These are phyloP conservation scores for Cephus spinipes DNA, from an alignment of 2,888 invertebrate species.

Conservation along the genomic window DNA sequence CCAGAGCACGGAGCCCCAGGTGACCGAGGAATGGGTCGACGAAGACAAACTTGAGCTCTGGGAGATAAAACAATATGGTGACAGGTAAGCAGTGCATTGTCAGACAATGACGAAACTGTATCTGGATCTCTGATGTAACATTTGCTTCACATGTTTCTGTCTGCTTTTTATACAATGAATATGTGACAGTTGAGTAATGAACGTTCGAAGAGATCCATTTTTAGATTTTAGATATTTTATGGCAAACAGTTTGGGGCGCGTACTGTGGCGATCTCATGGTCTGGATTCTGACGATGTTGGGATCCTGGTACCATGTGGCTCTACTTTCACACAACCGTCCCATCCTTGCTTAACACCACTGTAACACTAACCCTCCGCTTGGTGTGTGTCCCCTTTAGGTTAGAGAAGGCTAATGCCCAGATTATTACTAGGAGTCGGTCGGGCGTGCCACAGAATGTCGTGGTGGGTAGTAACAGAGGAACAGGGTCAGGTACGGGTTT, in stretches of 20 bases:
- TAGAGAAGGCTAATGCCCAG: constrained; percentile 79
- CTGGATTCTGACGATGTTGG: not conserved
- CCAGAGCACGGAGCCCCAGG: constrained; percentile 93
- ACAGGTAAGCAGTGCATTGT: constrained; percentile 71
- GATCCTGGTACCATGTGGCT: not conserved
- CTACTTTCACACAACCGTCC: constrained; percentile 30
- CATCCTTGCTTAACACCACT: constrained; percentile 53
- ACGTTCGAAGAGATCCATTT: not conserved
- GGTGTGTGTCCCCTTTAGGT: constrained; percentile 67
- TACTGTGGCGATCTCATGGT: not conserved
- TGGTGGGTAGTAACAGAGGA: constrained; percentile 64
- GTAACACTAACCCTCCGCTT: constrained; percentile 59
- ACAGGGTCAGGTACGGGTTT: constrained; percentile 35
- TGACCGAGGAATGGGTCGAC: constrained; percentile 95
- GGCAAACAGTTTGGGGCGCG: not conserved
- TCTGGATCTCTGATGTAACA: not conserved
- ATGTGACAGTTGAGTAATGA: not conserved
- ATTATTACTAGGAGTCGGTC: constrained; percentile 86
- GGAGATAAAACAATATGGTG: constrained; percentile 95
- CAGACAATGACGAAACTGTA: constrained; percentile 12
- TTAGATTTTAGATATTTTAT: not conserved
- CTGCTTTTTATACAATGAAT: not conserved
- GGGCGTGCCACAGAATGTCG: constrained; percentile 73
- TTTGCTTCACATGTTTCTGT: not conserved
- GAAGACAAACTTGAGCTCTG: constrained; percentile 95